A percentile compares a stretch with the other conserved stretches of the same genome.
Conservation (phyloP, 2,797 vertebrate species). For the Coregonus ussuriensis region DNA sequence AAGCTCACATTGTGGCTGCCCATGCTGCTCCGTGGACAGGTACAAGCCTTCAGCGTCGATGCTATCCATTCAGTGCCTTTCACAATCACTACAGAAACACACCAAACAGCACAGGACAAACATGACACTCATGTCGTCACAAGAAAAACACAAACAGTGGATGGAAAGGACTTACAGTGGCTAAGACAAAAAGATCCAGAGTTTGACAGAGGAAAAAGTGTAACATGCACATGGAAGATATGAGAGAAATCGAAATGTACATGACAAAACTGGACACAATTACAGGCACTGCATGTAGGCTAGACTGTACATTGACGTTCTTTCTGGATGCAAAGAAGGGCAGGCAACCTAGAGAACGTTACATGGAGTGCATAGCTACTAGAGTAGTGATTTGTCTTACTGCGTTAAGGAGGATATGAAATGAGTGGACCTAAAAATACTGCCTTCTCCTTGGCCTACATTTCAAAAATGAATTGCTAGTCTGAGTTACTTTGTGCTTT, state of each 20-base stretch:
- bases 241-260: background rate
- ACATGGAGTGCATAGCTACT: background rate
- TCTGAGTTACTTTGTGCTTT: background rate
- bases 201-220: background rate
- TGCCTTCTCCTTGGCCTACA: background rate
- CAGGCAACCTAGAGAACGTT: background rate
- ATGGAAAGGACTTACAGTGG: background rate
- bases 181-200: background rate
- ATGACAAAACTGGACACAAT: background rate
- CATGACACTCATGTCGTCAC: constrained; percentile 21
- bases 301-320: background rate
- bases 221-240: background rate
- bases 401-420: background rate
- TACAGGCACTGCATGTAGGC: background rate
- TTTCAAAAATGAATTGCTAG: background rate
- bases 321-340: background rate
- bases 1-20: constrained; percentile 57
- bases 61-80: constrained; percentile 70
- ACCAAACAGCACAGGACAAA: constrained; percentile 41
- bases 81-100: constrained; percentile 48
- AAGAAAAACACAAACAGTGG: constrained; percentile 25
- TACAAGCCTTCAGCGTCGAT: constrained; percentile 69
- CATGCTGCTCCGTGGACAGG: constrained; percentile 64
- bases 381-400: background rate
- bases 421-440: background rate